These are phyloP conservation scores for Apteryx owenii DNA, from an alignment of 2,113 vertebrate species.

Conservation along the genomic window DNA sequence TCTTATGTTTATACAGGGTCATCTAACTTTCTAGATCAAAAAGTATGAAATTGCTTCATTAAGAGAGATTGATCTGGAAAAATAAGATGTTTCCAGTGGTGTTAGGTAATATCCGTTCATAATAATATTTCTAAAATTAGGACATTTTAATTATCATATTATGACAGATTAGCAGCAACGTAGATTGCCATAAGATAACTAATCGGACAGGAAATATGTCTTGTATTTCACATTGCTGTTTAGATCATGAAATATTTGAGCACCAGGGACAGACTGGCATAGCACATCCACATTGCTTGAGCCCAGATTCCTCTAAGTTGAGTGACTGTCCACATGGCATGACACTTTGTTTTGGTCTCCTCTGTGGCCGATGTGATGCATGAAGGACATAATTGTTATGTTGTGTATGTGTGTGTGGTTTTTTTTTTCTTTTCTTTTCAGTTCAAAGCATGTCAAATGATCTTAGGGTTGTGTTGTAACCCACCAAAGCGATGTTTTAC, in stretches of 20 bases:
- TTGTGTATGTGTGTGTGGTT: background rate
- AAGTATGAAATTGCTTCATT: background rate
- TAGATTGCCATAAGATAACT: background rate
- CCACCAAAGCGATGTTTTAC: background rate
- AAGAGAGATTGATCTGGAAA: background rate
- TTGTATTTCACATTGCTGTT: background rate
- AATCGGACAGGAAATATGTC: background rate
- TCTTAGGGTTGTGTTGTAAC: background rate
- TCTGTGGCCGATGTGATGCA: background rate
- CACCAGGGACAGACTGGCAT: background rate
- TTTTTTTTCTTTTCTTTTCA: background rate
- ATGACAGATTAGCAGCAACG: background rate
- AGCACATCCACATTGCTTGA: background rate
- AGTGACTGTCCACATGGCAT: background rate
- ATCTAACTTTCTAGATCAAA: background rate
- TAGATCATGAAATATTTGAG: background rate
- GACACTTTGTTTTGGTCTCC: background rate
- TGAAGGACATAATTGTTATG: background rate
- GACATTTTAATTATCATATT: background rate
- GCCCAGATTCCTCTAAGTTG: background rate
- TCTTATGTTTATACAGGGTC: background rate
- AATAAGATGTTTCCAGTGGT: background rate
- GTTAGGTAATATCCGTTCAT: background rate
- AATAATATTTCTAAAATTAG: background rate
- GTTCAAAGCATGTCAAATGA: background rate